These are phyloP conservation scores for Ditula angustiorana DNA, from an alignment of 2,888 invertebrate species.

Conservation along the genomic window DNA sequence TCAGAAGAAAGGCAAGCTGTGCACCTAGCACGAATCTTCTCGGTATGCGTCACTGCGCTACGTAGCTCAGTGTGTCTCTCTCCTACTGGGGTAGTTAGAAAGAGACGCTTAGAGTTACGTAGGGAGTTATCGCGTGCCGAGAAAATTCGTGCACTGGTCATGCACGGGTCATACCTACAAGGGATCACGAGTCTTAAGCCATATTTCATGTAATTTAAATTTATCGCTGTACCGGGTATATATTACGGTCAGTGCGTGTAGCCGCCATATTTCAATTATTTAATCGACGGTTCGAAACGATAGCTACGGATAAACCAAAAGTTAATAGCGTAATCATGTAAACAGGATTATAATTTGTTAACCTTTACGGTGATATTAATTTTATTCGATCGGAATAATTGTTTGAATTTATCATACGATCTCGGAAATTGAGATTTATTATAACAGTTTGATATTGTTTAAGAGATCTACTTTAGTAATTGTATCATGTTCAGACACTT, in stretches of 20 bases:
- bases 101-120: too few species aligned
- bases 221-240: conserved; percentile 22
- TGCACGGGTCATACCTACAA: conserved; percentile 9
- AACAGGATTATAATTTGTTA: conserved; percentile 31
- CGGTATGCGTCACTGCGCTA: too few species aligned
- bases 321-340: conserved; percentile 32
- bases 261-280: conserved; percentile 37
- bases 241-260: conserved; percentile 24
- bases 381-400: background rate
- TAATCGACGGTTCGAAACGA: conserved; percentile 23
- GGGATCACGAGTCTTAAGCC: conserved; percentile 10
- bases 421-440: background rate
- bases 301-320: conserved; percentile 27
- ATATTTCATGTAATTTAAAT: conserved; percentile 40
- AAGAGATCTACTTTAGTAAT: too few species aligned
- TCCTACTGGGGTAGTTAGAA: too few species aligned
- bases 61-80: too few species aligned
- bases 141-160: background rate
- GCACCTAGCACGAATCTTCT: too few species aligned
- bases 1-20: conserved; percentile 24
- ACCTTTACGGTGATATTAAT: conserved; percentile 24
- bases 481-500: too few species aligned
- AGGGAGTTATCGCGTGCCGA: too few species aligned
- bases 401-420: background rate
- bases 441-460: too few species aligned